Evolutionary conservation across 2,113 vertebrate genomes (phyloP), one percentile per base, ranked within the genome.

Genomic region (Canis aureus): DNA sequence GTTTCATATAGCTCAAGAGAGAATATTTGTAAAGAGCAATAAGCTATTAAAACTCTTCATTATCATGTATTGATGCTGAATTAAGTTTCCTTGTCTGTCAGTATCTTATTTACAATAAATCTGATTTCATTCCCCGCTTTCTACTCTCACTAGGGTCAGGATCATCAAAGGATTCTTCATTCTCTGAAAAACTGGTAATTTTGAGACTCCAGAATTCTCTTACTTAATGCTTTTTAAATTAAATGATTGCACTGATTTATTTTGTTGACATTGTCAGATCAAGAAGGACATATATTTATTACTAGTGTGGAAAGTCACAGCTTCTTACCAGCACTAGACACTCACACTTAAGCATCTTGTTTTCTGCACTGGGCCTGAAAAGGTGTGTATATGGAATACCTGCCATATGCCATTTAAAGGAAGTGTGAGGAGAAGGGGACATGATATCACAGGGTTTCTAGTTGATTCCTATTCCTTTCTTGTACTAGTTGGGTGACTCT

Each of bases 1-100:
- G 8, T 95, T 89, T 84, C 23, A 88, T 86, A 71, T 12, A 87
- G 15, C 12, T 86, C 38, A 89, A 20, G 53, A 74, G 53, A 92
- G 20, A 83, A 69, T 92, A 88, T 90, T 97, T 86, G 67, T 49
- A 95, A 97, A 89, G 27, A 71, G 3, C 22, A 93, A 73, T 93
- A 95, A 94, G 8, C 19, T 91, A 71, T 49, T 76, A 23, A 92
- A 92, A 6, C 0, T 76, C 19, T 8, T 95, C 4, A 67, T 73
- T 87, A 81, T 35, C 35, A 94, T 64, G 79, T 60, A 81, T 55
- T 94, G 73, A 53, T 81, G 25, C 66, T 84, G 90, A 95, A 91
- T 89, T 94, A 79, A 73, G 6, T 69, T 82, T 94, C 29, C 16
- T 93, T 57, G 29, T 22, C 35, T 59, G 27, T 73, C 32, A 81